Conservation (phyloP, 92 coral and sea anemone genomes). For the Palythoa grandiflora region DNA sequence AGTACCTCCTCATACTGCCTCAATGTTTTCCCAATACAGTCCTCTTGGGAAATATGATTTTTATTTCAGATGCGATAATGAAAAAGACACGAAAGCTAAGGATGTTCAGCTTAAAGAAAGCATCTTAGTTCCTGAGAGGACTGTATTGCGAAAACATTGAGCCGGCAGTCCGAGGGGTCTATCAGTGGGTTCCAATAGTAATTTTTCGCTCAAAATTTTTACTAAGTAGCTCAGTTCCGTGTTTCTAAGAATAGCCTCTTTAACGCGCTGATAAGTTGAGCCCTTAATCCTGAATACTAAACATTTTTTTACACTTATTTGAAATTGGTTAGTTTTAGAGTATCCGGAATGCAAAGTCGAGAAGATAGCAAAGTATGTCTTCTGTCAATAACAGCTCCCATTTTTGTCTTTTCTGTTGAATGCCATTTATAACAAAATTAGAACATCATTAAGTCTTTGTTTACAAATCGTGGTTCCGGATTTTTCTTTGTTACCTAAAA, state of each 20-base stretch:
- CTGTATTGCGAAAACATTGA: too few species aligned
- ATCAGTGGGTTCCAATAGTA: too few species aligned
- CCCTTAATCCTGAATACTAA: conserved; percentile 16
- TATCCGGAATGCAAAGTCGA: not conserved
- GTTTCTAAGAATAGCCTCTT: conserved; percentile 22
- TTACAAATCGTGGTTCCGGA: not conserved
- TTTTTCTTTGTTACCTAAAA: not conserved
- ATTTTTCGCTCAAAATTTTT: not conserved
- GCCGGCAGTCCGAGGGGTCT: too few species aligned
- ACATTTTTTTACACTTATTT: not conserved
- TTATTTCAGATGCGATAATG: too few species aligned
- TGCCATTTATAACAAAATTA: not conserved
- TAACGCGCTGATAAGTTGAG: not conserved
- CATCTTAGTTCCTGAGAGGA: too few species aligned
- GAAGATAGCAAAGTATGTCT: not conserved
- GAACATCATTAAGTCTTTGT: conserved; percentile 8
- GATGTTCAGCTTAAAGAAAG: too few species aligned
- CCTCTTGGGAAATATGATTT: too few species aligned
- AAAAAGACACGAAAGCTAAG: too few species aligned
- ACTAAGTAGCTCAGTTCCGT: not conserved
- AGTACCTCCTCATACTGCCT: too few species aligned
- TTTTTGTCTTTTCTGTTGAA: not conserved
- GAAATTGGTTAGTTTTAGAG: not conserved
- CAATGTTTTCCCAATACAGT: too few species aligned
- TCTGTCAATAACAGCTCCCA: not conserved